These are phyloP conservation scores for Cataglyphis livida DNA, from an alignment of 2,888 invertebrate species.

Conservation along the genomic window DNA sequence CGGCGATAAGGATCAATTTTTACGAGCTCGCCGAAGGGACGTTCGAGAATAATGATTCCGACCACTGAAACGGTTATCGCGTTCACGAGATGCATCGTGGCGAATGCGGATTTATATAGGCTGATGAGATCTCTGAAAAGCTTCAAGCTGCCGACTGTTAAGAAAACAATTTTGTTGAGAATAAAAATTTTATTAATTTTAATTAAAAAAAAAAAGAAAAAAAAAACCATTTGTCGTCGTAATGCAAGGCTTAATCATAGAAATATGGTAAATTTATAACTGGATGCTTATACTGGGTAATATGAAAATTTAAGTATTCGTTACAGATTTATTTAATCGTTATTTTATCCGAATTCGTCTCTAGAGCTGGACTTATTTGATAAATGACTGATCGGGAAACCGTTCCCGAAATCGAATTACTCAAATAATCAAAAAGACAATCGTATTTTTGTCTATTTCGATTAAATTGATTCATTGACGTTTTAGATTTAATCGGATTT, in stretches of 20 bases:
- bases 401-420: conserved; percentile 43
- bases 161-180: not conserved
- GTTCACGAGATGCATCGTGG: not conserved
- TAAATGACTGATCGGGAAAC: conserved; percentile 4
- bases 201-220: not conserved
- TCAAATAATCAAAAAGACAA: conserved; percentile 49
- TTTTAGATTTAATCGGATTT: conserved; percentile 50
- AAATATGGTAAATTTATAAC: conserved; percentile 7
- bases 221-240: not conserved
- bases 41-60: conserved; percentile 39
- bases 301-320: conserved; percentile 31
- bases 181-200: not conserved
- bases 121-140: conserved; percentile 16
- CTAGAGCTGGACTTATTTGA: conserved; percentile 2
- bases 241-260: not conserved
- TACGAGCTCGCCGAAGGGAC: conserved; percentile 44
- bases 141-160: not conserved
- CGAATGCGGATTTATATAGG: conserved; percentile 6
- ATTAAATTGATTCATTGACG: conserved; percentile 50
- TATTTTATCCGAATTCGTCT: conserved; percentile 9
- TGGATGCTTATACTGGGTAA: not conserved
- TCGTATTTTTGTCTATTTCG: conserved; percentile 37
- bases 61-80: not conserved
- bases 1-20: conserved; percentile 53
- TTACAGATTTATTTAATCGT: conserved; percentile 15